Evolutionary conservation across 2,797 vertebrate genomes (phyloP).

Genomic region (Malurus splendens): DNA sequence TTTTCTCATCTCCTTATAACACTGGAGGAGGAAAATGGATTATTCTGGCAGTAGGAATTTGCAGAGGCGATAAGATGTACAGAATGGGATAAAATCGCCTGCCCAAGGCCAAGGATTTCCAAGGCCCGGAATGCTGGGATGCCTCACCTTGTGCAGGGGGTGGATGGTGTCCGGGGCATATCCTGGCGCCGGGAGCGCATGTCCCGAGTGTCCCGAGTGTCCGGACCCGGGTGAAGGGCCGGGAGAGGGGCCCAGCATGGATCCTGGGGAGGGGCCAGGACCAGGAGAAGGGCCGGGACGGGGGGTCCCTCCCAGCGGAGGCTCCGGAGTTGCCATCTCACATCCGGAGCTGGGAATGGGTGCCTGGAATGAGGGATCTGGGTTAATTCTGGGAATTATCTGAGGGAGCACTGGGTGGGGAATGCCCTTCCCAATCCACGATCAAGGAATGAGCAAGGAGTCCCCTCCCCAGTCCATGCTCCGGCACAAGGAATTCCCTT

Average conservation of each 20-base stretch:
- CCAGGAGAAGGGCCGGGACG: neutral
- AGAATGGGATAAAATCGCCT: neutral
- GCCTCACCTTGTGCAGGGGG: neutral
- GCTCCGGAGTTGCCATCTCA: neutral
- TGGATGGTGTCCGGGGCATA: neutral
- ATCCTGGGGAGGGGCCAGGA: neutral
- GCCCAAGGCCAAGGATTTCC: fast-evolving
- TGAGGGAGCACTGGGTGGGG: fast-evolving
- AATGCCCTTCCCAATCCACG: fast-evolving
- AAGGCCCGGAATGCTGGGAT: fast-evolving
- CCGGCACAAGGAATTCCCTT: too few relatives aligned
- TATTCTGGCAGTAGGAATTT: neutral
- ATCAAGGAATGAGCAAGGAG: neutral
- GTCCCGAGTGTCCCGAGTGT: neutral
- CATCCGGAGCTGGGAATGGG: neutral
- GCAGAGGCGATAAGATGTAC: neutral
- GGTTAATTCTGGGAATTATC: neutral
- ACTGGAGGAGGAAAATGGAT: neutral
- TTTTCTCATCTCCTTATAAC: neutral
- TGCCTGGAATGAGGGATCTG: fast-evolving
- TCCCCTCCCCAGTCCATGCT: neutral
- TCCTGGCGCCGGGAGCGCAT: fast-evolving
- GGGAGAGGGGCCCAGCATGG: neutral
- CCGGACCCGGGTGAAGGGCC: neutral
- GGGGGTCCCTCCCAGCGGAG: neutral